Conservation (phyloP, 2,797 vertebrate genomes). For the Tapirus indicus region DNA sequence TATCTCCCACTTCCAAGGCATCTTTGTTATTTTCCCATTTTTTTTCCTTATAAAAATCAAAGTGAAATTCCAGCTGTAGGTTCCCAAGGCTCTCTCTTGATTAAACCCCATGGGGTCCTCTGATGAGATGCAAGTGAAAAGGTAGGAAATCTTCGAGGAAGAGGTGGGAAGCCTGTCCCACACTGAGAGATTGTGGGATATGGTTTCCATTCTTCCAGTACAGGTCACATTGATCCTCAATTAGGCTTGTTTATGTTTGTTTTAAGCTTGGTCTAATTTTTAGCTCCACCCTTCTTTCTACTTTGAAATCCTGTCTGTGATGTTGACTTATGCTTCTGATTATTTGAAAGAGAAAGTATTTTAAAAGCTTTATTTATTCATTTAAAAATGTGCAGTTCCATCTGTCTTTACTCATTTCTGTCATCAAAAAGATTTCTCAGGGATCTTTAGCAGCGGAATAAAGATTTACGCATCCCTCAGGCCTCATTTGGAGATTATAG, state of each 20-base stretch:
- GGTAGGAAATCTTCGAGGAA: not conserved
- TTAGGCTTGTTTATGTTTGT: slow-evolving; percentile 26
- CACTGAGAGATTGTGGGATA: not conserved
- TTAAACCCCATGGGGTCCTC: not conserved
- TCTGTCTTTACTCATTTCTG: slow-evolving; percentile 31
- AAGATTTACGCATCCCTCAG: slow-evolving; percentile 56
- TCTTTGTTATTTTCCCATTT: not conserved
- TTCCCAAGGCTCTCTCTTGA: not conserved
- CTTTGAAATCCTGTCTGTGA: not conserved
- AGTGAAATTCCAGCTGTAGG: not conserved
- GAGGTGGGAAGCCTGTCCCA: not conserved
- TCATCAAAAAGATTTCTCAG: slow-evolving; percentile 41
- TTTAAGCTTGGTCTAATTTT: slow-evolving; percentile 6
- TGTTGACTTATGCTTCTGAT: not conserved
- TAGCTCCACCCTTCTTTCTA: not conserved
- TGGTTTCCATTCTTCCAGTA: not conserved
- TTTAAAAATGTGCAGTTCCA: not conserved
- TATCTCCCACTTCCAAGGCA: not conserved
- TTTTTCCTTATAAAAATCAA: not conserved
- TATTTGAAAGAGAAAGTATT: slow-evolving; percentile 54
- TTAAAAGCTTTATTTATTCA: not conserved
- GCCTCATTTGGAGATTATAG: slow-evolving; percentile 55
- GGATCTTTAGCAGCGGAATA: not conserved
- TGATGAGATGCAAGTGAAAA: not conserved
- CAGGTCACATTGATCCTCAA: not conserved